Evolutionary conservation across 2,888 invertebrate species (phyloP).

Genomic region (Drosophila recens): DNA sequence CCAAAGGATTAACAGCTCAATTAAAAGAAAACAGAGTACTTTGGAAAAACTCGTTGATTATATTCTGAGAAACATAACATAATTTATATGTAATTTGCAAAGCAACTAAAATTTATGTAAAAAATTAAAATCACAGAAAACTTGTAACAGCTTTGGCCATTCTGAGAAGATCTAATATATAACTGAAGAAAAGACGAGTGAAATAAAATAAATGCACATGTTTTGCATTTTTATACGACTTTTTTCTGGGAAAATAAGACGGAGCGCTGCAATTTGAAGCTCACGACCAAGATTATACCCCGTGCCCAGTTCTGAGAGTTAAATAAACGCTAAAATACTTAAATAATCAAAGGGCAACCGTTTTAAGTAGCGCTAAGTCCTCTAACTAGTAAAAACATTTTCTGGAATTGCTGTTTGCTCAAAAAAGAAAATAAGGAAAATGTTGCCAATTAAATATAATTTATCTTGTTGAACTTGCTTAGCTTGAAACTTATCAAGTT

Average conservation of each 20-base stretch:
- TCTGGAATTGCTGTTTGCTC: slow-evolving; percentile 2
- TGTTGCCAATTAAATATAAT: too few species aligned
- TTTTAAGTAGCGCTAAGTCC: neutral
- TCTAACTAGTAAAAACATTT: too few species aligned
- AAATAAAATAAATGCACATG: neutral
- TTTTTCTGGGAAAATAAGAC: neutral
- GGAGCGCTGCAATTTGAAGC: neutral
- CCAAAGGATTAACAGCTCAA: neutral
- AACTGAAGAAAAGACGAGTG: neutral
- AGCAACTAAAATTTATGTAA: neutral
- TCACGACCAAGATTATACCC: neutral
- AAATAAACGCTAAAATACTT: neutral
- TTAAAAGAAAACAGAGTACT: neutral
- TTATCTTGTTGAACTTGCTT: neutral
- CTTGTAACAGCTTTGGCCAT: neutral
- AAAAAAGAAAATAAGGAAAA: too few species aligned
- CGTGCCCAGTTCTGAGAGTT: neutral
- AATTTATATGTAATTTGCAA: neutral
- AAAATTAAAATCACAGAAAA: neutral
- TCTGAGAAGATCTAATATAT: neutral
- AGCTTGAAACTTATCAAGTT: neutral
- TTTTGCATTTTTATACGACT: neutral
- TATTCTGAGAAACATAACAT: neutral
- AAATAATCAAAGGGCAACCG: neutral
- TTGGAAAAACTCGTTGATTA: neutral